Percentiles rank a stretch among this genome's conserved stretches.
Conservation (phyloP, 2,888 invertebrate species). For the Zygogramma bicolorata region DNA sequence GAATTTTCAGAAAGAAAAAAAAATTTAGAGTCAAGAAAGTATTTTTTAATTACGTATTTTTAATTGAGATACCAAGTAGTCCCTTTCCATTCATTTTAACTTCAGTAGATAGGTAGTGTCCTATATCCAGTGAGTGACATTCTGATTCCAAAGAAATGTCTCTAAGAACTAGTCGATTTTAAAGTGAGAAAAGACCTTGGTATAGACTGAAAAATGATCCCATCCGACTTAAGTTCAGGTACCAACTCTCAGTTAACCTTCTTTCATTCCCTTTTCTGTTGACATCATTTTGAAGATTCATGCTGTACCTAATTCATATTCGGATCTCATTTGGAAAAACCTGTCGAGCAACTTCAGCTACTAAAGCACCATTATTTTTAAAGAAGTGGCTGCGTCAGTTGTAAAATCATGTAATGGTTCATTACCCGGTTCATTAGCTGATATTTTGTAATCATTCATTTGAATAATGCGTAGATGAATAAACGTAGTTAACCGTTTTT, state of each 20-base stretch:
- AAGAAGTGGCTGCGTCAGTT: conserved; percentile 5
- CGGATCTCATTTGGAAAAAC: neutral
- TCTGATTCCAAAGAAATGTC: no score
- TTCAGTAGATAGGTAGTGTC: no score
- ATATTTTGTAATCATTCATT: neutral
- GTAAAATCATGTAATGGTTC: conserved; percentile 3
- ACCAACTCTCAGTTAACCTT: neutral
- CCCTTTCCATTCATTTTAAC: no score
- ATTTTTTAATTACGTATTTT: no score
- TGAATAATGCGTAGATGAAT: neutral
- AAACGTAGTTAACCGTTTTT: neutral
- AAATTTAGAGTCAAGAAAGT: no score
- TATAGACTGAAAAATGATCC: neutral
- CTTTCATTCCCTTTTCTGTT: neutral
- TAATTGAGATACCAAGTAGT: no score
- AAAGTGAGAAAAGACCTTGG: no score
- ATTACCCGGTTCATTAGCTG: neutral
- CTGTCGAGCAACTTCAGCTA: neutral
- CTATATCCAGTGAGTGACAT: no score
- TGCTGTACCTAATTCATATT: conserved; percentile 5
- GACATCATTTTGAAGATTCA: neutral
- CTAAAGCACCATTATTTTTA: neutral
- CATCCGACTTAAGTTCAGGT: neutral
- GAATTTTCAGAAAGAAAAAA: no score
- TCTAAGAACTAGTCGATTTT: no score